Evolutionary conservation across 2,113 vertebrate species (phyloP).

Genomic region (Menidia beryllina): DNA sequence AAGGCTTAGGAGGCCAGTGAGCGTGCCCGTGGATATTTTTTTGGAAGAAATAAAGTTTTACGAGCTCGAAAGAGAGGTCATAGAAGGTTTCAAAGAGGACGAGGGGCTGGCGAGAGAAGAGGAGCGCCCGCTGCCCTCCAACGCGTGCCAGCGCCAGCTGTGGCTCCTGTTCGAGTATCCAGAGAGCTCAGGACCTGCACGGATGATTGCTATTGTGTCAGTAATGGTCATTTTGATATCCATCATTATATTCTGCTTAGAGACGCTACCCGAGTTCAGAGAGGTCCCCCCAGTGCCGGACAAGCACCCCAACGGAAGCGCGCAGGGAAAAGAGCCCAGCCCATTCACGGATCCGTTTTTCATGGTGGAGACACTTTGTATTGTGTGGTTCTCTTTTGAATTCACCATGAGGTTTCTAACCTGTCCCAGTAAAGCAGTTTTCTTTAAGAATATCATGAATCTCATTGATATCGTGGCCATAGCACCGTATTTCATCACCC

Average conservation of each 20-base stretch:
- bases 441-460: slow-evolving; percentile 95
- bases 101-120: slow-evolving; percentile 90
- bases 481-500: slow-evolving; percentile 91
- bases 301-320: slow-evolving; percentile 71
- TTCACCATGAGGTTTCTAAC: slow-evolving; percentile 90
- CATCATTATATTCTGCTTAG: slow-evolving; percentile 91
- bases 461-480: slow-evolving; percentile 92
- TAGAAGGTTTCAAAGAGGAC: slow-evolving; percentile 88
- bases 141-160: slow-evolving; percentile 87
- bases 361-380: slow-evolving; percentile 91
- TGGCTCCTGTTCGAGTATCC: slow-evolving; percentile 93
- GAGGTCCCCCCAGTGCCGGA: slow-evolving; percentile 69
- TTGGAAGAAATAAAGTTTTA: slow-evolving; percentile 94
- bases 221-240: slow-evolving; percentile 91
- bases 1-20: slow-evolving; percentile 88
- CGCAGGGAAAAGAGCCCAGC: slow-evolving; percentile 42
- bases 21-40: slow-evolving; percentile 93
- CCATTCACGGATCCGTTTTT: slow-evolving; percentile 93
- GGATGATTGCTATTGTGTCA: slow-evolving; percentile 89
- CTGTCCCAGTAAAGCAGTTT: slow-evolving; percentile 90
- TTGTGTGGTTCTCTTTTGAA: slow-evolving; percentile 95
- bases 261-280: slow-evolving; percentile 91
- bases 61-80: slow-evolving; percentile 87
- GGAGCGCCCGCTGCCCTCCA: slow-evolving; percentile 87
- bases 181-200: slow-evolving; percentile 88